Conservation (phyloP, 2,113 vertebrate species). For the Nothoprocta perdicaria region DNA sequence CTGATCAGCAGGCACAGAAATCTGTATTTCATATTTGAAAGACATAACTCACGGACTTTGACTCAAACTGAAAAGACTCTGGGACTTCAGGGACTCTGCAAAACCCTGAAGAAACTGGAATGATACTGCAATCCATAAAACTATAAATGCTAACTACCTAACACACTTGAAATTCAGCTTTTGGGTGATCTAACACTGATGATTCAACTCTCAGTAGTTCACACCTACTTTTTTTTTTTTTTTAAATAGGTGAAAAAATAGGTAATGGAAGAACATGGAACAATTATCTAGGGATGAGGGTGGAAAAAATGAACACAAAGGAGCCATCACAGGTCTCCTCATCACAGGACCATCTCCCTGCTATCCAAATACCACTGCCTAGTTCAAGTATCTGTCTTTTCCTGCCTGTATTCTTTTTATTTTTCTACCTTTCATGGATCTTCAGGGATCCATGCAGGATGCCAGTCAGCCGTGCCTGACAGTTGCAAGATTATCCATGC, state of each 20-base stretch:
- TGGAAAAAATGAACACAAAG: background rate
- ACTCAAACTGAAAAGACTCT: background rate
- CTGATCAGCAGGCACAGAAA: background rate
- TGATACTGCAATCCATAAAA: background rate
- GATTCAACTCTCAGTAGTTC: slow-evolving; percentile 17
- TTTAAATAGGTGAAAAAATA: background rate
- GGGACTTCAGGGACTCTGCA: background rate
- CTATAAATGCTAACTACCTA: background rate
- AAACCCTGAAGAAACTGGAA: background rate
- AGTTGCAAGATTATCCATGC: background rate
- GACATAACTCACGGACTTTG: background rate
- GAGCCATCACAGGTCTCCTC: background rate
- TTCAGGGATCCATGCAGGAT: background rate
- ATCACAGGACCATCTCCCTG: background rate
- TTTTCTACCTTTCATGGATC: background rate
- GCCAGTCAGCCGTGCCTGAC: background rate
- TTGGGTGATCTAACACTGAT: background rate
- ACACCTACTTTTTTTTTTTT: slow-evolving; percentile 4
- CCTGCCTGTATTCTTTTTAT: background rate
- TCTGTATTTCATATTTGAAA: background rate
- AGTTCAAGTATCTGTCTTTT: background rate
- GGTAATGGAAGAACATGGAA: background rate
- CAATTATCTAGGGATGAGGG: background rate
- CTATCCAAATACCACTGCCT: background rate
- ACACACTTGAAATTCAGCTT: background rate